Base-by-base conservation (phyloP, 1,140 invertebrate genomes). In the Galleria mellonella region DNA sequence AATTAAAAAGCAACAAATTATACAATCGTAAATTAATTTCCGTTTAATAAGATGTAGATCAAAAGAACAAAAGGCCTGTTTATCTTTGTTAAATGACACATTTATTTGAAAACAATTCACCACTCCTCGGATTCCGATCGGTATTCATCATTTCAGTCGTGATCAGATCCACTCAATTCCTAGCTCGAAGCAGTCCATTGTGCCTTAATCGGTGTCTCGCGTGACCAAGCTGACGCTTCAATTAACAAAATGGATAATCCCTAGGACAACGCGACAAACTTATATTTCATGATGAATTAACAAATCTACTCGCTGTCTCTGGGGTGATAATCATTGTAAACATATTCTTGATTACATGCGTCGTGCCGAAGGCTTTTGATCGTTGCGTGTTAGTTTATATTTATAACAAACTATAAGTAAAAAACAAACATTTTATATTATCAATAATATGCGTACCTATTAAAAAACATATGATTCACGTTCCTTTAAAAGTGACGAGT, bases 161-260 rank as follows among this genome's bases (percentile, higher is more conserved):
- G 65, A 67, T 63, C 56, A 61, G 55, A 45, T 30, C 52, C 61
- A 66, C 59, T 72, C 54, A 61, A 67, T 62, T 64, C 55, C 41
- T 37, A 33, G 46, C 49, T 39, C 30, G 45, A 55, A 60, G 59
- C 62, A 61, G 47, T 27, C 42, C 38, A 47, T 51, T 17, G 14
- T 51, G 46, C 54, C 55, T 29, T 71, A 72, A 76, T 73, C 57
- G 64, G 48, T 17, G 47, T 49, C 50, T 71, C 57, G 70, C 69
- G 64, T 72, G 67, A 44, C 42, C 47, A 27, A 37, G 43, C 52
- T 53, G 56, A 58, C 51, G 55, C 55, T 70, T 68, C 69, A 74
- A 77, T 77, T 74, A 77, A 74, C 62, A 63, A 68, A 72, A 73
- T 71, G 62, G 63, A 73, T 62, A 70, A 70, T 60, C 44, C 49